Conservation (phyloP, 2,113 vertebrate species). For the Thunnus maccoyii region DNA sequence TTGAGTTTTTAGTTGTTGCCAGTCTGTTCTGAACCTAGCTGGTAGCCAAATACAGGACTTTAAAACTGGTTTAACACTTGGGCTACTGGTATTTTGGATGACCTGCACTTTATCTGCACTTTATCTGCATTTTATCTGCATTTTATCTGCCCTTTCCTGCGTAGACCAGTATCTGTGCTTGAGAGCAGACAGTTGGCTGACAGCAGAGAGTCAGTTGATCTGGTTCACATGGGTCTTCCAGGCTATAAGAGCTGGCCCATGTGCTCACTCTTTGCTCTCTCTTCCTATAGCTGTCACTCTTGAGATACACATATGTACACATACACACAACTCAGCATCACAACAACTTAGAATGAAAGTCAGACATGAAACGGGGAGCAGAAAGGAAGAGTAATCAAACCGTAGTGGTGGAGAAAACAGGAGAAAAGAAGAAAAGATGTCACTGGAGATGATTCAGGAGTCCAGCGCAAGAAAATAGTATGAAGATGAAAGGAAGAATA, state of each 20-base stretch:
- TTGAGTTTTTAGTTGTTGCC: no score
- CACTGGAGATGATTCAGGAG: conserved; percentile 32
- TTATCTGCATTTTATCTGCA: not conserved
- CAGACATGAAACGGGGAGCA: conserved; percentile 32
- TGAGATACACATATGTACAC: conserved; percentile 1
- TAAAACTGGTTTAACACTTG: not conserved
- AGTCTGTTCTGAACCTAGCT: no score
- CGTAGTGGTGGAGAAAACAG: conserved; percentile 19
- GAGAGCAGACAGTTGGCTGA: not conserved
- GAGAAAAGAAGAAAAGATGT: conserved; percentile 11
- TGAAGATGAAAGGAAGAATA: conserved; percentile 57
- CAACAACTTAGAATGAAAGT: conserved; percentile 55
- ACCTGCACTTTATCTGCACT: not conserved
- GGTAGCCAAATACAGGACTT: not conserved
- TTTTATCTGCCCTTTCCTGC: not conserved
- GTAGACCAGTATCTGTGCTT: not conserved
- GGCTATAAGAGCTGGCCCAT: no score
- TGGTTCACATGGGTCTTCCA: no score
- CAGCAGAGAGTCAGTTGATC: no score
- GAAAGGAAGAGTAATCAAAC: conserved; percentile 54
- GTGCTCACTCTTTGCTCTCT: no score
- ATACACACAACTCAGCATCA: conserved; percentile 16
- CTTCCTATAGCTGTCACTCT: not conserved
- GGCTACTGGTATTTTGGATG: not conserved
- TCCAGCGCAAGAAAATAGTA: conserved; percentile 18